Base-by-base conservation (phyloP, 2,888 invertebrate species). In the Erebia aethiops region DNA sequence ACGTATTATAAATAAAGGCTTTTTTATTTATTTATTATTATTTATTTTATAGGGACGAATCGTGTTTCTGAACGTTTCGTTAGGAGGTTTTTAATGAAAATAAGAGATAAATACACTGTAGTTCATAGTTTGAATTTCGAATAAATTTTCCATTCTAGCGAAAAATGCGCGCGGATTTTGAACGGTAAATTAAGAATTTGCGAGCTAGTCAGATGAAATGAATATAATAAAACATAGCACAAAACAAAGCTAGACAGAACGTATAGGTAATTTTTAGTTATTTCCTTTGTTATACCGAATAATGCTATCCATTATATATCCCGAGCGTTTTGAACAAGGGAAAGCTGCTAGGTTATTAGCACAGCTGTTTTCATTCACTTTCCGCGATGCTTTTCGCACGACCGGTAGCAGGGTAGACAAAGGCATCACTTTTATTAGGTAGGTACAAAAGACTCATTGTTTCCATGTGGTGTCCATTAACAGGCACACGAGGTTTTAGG, bases 321-420 rank as follows among this genome's bases (percentile, higher is more conserved):
- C 63, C 63, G 54, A 67, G 52, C 63, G 61, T 67, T 64, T 67
- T 21, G 67, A 69, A 67, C 65, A 65, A 75, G 72, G 63, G 71
- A 73, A 75, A 76, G 73, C 56, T 61, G 51, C 67, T 68, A 56
- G 56, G 63, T 76, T 74, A 76, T 77, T 76, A 76, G 72, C 71
- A 46, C 71, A 71, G 74, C 72, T 69, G 70, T 72, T 77, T 75
- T 74, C 72, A 75, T 72, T 74, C 71, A 74, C 71, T 64, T 68
- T 71, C 67, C 64, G 70, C 54, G 54, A 54, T 67, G 62, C 65
- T 71, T 70, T 71, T 66, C 67, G 56, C 58, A 71, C 70, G 60
- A 69, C 58, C 60, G 46, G 46, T 46, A 46, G 13, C 4, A 46
- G 46, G 58, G 60, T 57, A 71, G 62, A 72, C 67, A 72, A 70